Evolutionary conservation across 2,888 invertebrate genomes (phyloP).

Genomic region (Scaptomyza caliginosa): DNA sequence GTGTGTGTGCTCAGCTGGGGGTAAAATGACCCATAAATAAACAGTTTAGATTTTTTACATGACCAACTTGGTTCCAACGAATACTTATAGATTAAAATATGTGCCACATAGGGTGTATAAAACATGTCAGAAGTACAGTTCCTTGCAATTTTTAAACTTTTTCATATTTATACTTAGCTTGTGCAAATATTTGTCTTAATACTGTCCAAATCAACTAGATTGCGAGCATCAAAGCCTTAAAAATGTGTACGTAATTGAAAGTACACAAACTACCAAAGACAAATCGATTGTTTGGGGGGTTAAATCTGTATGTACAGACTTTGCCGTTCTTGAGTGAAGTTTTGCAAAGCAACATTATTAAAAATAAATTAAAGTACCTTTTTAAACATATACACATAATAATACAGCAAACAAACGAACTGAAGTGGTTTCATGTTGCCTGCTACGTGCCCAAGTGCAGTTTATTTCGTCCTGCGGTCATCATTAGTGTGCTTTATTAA

Average conservation of each 20-base stretch:
- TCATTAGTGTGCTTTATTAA: slow-evolving; percentile 80
- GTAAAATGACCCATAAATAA: slow-evolving; percentile 78
- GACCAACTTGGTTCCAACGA: slow-evolving; percentile 36
- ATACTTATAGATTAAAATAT: not conserved
- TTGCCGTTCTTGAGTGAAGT: slow-evolving; percentile 21
- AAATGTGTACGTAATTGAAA: slow-evolving; percentile 62
- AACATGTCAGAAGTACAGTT: slow-evolving; percentile 13
- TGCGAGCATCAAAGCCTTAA: slow-evolving; percentile 36
- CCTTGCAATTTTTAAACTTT: not conserved
- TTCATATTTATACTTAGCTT: slow-evolving; percentile 30
- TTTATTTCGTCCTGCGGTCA: slow-evolving; percentile 72
- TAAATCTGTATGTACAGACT: slow-evolving; percentile 40
- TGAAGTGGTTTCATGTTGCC: slow-evolving; percentile 64
- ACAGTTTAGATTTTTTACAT: slow-evolving; percentile 67
- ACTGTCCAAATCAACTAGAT: slow-evolving; percentile 30
- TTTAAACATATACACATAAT: slow-evolving; percentile 26
- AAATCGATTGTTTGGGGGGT: slow-evolving; percentile 45
- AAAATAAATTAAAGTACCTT: slow-evolving; percentile 75
- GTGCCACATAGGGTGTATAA: slow-evolving; percentile 6
- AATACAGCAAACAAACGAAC: slow-evolving; percentile 50
- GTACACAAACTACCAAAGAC: slow-evolving; percentile 60
- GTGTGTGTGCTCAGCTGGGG: slow-evolving; percentile 63
- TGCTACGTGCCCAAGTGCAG: slow-evolving; percentile 79
- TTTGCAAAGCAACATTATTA: slow-evolving; percentile 63
- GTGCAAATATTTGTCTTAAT: slow-evolving; percentile 49